Conservation (phyloP, 2,113 vertebrate species). For the Dasyurus viverrinus region DNA sequence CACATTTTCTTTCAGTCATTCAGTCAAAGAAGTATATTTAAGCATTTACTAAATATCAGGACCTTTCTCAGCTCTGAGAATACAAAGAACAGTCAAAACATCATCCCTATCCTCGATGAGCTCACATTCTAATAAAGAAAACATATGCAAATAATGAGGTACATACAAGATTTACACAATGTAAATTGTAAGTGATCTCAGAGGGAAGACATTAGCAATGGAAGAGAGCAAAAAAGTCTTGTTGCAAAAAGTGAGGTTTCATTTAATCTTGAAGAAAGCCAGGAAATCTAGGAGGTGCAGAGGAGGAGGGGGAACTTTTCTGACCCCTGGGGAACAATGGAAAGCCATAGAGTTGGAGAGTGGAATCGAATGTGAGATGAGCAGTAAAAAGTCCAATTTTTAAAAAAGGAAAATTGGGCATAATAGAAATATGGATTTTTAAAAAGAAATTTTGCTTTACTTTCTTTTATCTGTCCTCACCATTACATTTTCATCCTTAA, state of each 20-base stretch:
- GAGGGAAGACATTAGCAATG: background rate
- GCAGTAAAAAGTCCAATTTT: background rate
- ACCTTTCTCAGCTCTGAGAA: background rate
- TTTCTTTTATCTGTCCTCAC: conserved; percentile 71
- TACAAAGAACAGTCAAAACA: background rate
- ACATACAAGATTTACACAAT: background rate
- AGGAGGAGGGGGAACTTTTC: background rate
- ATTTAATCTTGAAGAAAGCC: background rate
- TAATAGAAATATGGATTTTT: background rate
- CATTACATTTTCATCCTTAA: conserved; percentile 85
- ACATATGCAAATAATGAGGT: background rate
- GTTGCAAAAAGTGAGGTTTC: background rate
- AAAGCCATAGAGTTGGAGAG: background rate
- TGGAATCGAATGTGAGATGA: background rate
- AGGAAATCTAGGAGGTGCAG: background rate
- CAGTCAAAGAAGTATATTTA: background rate
- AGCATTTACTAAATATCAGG: background rate
- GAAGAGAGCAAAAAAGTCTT: background rate
- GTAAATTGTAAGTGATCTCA: background rate
- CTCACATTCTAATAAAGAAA: background rate
- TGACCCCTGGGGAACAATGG: background rate
- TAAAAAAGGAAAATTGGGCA: background rate
- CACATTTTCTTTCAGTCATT: background rate
- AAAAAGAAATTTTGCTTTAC: fast-evolving
- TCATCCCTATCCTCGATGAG: background rate